Base-by-base conservation (phyloP, 2,797 vertebrate species). In the Lepidocolaptes lacrymiger region DNA sequence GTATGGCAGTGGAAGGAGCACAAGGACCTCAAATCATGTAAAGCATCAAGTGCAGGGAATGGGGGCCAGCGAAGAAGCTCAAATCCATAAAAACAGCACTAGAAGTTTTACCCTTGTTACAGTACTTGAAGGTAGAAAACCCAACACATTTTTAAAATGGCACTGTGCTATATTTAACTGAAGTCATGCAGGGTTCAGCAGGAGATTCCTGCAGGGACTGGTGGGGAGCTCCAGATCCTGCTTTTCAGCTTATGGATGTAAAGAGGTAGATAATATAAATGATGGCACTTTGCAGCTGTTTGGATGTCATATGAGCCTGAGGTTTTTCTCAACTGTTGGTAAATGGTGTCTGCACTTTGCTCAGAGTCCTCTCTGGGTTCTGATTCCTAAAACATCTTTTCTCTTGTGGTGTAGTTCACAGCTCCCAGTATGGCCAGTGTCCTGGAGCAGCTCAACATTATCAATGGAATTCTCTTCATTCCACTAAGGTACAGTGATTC, bases 391-490 rank as follows among this genome's bases (percentile, higher is more conserved):
- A 64, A 26, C 10, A 11, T 5, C 28, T 68, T 56, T 49, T 23
- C 55, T 64, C 48, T 44, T 28, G 7, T 0, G 0, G 36, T 59
- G 26, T 92, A 99, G 99, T 99, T 99, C 98, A 99, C 99, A 49
- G 99, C 99, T 92, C 99, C 99, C 95, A 99, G 98, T 97, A 99
- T 99, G 99, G 98, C 99, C 96, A 99, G 99, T 74, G 98, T 99
- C 92, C 97, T 99, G 97, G 99, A 99, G 80, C 99, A 99, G 97
- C 98, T 99, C 92, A 99, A 99, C 71, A 98, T 99, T 88, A 99
- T 99, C 98, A 99, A 99, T 3, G 99, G 99, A 94, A 99, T 99
- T 97, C 99, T 99, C 97, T 99, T 99, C 98, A 99, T 99, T 98
- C 99, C 99, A 51, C 99, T 99, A 97, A 99, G 99, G 99, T 99